A percentile compares a stretch with the other conserved stretches of the same genome.
Conservation (phyloP, 2,888 invertebrate species). For the Deroplatys truncata region DNA sequence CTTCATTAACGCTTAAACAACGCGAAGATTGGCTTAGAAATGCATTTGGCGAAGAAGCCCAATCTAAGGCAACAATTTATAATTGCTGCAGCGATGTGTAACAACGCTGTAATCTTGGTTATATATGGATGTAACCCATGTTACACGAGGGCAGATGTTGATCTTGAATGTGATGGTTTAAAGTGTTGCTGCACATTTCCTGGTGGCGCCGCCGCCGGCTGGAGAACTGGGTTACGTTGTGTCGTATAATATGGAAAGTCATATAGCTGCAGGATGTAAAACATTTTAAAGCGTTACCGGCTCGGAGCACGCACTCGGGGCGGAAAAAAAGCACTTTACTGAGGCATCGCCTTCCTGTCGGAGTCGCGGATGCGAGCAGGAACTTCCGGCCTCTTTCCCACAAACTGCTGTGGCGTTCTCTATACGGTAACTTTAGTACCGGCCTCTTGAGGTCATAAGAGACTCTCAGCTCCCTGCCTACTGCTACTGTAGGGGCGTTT, state of each 20-base stretch:
- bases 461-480: background rate
- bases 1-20: no score
- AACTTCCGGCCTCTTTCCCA: background rate
- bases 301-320: background rate
- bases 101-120: no score
- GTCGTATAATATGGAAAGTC: background rate
- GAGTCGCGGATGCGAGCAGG: background rate
- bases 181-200: background rate
- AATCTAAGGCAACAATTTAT: no score
- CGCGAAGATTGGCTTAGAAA: no score
- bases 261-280: background rate
- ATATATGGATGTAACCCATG: no score
- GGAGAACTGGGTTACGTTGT: background rate
- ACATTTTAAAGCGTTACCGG: background rate
- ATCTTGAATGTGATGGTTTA: no score
- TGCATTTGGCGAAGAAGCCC: no score
- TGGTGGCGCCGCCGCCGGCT: background rate
- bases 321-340: background rate
- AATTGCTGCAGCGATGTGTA: no score
- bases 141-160: no score
- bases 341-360: background rate
- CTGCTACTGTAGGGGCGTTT: background rate
- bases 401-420: background rate
- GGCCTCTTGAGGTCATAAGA: background rate
- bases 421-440: background rate